These are phyloP conservation scores for Neodiprion virginianus DNA, from an alignment of 1,140 invertebrate genomes.

Conservation along the genomic window DNA sequence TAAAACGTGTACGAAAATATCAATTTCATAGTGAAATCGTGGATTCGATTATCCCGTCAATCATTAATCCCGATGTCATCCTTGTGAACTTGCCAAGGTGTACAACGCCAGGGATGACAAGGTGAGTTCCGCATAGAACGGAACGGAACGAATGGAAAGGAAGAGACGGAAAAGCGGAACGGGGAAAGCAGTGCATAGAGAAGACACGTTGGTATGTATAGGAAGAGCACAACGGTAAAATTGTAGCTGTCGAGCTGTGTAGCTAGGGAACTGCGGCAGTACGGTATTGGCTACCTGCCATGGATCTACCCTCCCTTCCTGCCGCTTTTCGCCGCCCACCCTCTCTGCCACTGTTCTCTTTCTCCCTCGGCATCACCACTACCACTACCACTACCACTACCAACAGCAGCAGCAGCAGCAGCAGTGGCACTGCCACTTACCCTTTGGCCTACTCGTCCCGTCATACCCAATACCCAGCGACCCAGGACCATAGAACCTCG, in stretches of 20 bases:
- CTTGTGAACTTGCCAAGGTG: too few relatives aligned
- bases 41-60: too few relatives aligned
- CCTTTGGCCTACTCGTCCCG: constrained; percentile 10
- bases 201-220: background rate
- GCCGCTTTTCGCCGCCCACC: background rate
- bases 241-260: constrained; percentile 35
- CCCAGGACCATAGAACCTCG: background rate
- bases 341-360: background rate
- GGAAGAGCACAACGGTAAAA: constrained; percentile 34
- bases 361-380: constrained; percentile 12
- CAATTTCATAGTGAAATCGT: too few relatives aligned
- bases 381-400: constrained; percentile 13
- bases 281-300: constrained; percentile 53
- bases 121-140: background rate
- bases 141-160: background rate
- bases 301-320: constrained; percentile 28
- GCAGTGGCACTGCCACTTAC: constrained; percentile 10
- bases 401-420: background rate
- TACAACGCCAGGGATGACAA: too few relatives aligned
- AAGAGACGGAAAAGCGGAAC: background rate
- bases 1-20: too few relatives aligned
- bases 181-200: background rate
- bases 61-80: too few relatives aligned
- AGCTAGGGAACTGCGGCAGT: constrained; percentile 50
- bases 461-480: constrained; percentile 10